Evolutionary conservation across 2,888 invertebrate species (phyloP).

Genomic region (Masnerella sp.): DNA sequence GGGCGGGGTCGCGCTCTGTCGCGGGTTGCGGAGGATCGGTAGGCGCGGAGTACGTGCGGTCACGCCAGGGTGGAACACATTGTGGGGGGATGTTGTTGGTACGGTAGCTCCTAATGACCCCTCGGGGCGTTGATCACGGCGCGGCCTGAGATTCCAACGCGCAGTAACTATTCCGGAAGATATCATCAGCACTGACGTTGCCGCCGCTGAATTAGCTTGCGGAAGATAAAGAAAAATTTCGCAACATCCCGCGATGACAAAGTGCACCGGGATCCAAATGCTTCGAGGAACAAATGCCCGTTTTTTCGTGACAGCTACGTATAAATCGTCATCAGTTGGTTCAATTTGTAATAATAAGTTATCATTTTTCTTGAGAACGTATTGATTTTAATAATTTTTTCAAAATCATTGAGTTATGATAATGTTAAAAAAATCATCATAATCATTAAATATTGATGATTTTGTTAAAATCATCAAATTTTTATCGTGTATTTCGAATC

Average conservation of each 20-base stretch:
- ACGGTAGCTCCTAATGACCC: slow-evolving; percentile 60
- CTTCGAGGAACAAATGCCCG: background rate
- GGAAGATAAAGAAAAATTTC: slow-evolving; percentile 54
- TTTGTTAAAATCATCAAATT: no score
- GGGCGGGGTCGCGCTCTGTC: slow-evolving; percentile 46
- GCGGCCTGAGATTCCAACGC: slow-evolving; percentile 54
- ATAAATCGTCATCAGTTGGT: no score
- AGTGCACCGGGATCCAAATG: slow-evolving; percentile 1
- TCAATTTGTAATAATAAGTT: no score
- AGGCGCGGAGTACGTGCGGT: slow-evolving; percentile 63
- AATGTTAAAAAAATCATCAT: no score
- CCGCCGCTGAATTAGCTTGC: slow-evolving; percentile 44
- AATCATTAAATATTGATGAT: no score
- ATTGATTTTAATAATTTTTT: no score
- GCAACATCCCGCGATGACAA: slow-evolving; percentile 28
- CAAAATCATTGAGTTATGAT: no score
- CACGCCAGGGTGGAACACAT: slow-evolving; percentile 62
- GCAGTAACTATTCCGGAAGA: slow-evolving; percentile 60
- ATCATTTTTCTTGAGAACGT: no score
- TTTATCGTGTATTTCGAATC: no score
- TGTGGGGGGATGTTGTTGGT: slow-evolving; percentile 59
- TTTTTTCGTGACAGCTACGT: background rate
- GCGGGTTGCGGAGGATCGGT: slow-evolving; percentile 61
- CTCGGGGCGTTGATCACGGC: slow-evolving; percentile 59
- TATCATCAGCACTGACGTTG: slow-evolving; percentile 56